Evolutionary conservation across 2,797 vertebrate species (phyloP).

Genomic region (Poecile montanus): DNA sequence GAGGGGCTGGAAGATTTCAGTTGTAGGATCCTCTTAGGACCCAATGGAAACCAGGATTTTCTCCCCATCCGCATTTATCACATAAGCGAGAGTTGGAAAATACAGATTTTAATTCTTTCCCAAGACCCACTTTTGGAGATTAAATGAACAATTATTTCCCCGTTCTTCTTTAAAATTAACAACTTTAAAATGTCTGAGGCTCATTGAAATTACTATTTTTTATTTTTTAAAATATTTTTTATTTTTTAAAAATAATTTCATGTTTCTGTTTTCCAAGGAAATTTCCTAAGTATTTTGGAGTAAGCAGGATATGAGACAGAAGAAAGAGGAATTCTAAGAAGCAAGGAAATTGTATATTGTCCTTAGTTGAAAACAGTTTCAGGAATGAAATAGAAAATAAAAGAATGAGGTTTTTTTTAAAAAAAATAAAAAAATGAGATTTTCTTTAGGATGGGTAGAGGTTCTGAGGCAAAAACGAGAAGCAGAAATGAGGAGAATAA

Average conservation of each 20-base stretch:
- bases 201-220: fast-evolving
- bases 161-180: neutral
- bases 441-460: neutral
- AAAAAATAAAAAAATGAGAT: fast-evolving
- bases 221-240: neutral
- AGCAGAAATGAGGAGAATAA: neutral
- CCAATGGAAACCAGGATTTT: neutral
- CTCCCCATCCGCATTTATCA: neutral
- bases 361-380: neutral
- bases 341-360: neutral
- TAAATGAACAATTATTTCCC: neutral
- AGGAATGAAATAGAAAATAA: neutral
- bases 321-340: neutral
- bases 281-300: neutral
- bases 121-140: neutral
- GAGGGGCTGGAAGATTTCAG: neutral
- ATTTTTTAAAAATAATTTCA: fast-evolving
- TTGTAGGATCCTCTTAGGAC: neutral
- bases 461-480: neutral
- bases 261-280: neutral
- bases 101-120: neutral
- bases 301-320: neutral
- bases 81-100: neutral
- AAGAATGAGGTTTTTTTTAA: neutral
- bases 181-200: neutral